Evolutionary conservation across 1,140 invertebrate species (phyloP).

Genomic region (Oppia nitens): DNA sequence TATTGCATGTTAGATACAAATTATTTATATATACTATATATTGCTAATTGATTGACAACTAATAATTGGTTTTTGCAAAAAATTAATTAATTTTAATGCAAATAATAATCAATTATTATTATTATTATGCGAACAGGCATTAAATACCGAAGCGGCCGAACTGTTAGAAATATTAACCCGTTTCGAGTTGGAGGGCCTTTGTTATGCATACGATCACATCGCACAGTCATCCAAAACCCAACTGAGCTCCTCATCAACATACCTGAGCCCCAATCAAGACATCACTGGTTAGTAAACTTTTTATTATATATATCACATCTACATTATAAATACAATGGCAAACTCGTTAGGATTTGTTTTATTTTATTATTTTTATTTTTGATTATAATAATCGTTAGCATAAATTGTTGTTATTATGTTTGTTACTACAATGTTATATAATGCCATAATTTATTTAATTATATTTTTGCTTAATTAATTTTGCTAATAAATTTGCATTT

Average conservation of each 20-base stretch:
- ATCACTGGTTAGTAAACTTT: not conserved
- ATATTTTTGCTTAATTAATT: too few species aligned
- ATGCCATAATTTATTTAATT: too few species aligned
- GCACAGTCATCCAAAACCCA: not conserved
- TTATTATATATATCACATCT: too few species aligned
- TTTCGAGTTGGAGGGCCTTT: slow-evolving; percentile 69
- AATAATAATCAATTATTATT: not conserved
- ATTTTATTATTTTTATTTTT: too few species aligned
- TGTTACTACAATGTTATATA: too few species aligned
- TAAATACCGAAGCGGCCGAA: slow-evolving; percentile 38
- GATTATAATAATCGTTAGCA: too few species aligned
- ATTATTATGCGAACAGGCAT: slow-evolving; percentile 11
- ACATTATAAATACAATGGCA: too few species aligned
- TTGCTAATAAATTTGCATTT: too few species aligned
- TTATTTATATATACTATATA: not conserved
- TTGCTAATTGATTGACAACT: not conserved
- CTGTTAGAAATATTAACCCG: slow-evolving; percentile 43
- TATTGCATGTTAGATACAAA: too few species aligned
- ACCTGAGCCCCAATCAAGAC: slow-evolving; percentile 1
- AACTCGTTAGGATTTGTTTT: too few species aligned
- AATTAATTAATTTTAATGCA: too few species aligned
- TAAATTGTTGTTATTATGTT: too few species aligned
- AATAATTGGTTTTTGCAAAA: not conserved
- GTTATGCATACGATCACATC: slow-evolving; percentile 17
- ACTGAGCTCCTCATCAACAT: not conserved